Conservation (phyloP, 2,888 invertebrate species). For the Cheilosia impressa region DNA sequence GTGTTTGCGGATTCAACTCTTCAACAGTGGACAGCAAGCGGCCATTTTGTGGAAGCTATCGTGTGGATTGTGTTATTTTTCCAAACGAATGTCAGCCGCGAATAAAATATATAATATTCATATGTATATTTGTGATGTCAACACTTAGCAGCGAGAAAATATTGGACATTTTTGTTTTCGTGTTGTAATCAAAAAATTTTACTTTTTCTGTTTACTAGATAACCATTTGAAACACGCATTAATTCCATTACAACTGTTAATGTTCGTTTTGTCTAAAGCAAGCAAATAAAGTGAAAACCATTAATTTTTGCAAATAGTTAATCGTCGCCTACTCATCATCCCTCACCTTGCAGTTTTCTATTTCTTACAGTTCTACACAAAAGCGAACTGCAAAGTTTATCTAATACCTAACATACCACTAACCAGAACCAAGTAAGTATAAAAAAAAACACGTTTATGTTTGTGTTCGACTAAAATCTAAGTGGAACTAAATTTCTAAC, state of each 20-base stretch:
- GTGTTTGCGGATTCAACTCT: not conserved
- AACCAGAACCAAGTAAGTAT: not conserved
- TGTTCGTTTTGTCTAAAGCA: not conserved
- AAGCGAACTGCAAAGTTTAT: not conserved
- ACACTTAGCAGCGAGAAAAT: constrained; percentile 32
- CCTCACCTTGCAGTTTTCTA: not conserved
- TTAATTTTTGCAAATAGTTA: not conserved
- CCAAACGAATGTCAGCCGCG: not conserved
- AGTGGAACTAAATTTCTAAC: no score
- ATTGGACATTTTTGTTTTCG: constrained; percentile 53
- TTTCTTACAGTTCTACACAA: not conserved
- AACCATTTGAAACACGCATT: not conserved
- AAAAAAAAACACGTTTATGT: not conserved
- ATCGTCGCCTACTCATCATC: not conserved
- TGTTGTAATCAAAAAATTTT: constrained; percentile 36
- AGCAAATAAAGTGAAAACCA: no score
- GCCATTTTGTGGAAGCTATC: not conserved
- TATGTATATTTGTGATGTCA: constrained; percentile 37
- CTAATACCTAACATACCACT: not conserved
- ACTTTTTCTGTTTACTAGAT: constrained; percentile 13
- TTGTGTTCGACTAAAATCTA: not conserved
- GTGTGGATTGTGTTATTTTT: not conserved
- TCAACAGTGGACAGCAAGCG: no score
- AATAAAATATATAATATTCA: not conserved
- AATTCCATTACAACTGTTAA: not conserved